Evolutionary conservation across 2,797 vertebrate species (phyloP), one percentile per base, ranked within the genome.

Genomic region (Macropodus opercularis): DNA sequence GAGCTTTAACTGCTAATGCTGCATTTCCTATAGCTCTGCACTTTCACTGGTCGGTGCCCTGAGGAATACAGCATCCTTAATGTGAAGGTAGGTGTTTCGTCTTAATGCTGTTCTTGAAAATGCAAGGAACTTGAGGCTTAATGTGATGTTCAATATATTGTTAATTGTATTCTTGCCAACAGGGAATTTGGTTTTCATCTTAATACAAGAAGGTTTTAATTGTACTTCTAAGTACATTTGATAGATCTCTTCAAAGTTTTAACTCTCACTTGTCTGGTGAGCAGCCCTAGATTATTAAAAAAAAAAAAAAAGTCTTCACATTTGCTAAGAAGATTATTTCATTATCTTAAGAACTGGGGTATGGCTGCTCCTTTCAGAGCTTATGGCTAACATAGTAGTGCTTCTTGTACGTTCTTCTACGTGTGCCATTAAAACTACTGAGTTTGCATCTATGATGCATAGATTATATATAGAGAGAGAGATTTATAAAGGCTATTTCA

Each of bases 1-100:
- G 41, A 71, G 79, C 78, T 81, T 69, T 78, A 66, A 68, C 34
- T 63, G 78, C 85, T 76, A 79, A 83, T 85, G 79, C 66, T 83
- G 54, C 79, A 10, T 70, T 77, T 69, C 52, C 39, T 60, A 5
- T 18, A 64, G 66, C 65, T 55, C 55, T 72, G 55, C 65, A 18
- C 56, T 66, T 75, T 54, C 58, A 63, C 31, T 27, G 2, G 26
- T 40, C 57, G 3, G 60, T 38, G 29, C 69, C 72, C 73, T 15
- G 65, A 78, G 79, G 85, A 79, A 69, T 62, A 80, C 66, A 58
- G 34, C 82, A 71, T 76, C 79, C 54, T 65, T 79, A 52, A 75
- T 76, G 79, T 27, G 38, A 76, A 39, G 82, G 75, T 80, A 85
- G 76, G 81, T 74, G 54, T 65, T 53, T 72, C 41, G 54, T 69